Evolutionary conservation across 2,113 vertebrate genomes (phyloP).

Genomic region (Rhabdomys dilectus): DNA sequence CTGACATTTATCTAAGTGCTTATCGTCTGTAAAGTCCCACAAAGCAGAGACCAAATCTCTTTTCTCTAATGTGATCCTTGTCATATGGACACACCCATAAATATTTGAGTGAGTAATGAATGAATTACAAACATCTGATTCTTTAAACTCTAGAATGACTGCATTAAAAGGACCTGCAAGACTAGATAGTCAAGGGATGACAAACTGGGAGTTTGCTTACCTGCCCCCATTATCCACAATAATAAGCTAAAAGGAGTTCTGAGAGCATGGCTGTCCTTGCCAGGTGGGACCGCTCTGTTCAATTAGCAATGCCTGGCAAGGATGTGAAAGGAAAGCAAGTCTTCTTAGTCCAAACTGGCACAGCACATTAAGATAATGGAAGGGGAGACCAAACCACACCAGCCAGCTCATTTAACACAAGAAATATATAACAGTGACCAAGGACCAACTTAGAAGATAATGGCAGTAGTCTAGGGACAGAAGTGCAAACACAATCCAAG

Average conservation of each 20-base stretch:
- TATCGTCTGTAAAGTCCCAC: not conserved
- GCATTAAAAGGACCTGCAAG: not conserved
- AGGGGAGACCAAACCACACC: constrained; percentile 14
- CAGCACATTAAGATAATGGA: not conserved
- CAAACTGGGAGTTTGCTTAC: not conserved
- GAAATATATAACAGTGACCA: not conserved
- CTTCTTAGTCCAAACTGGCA: not conserved
- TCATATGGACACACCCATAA: not conserved
- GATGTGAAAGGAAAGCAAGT: not conserved
- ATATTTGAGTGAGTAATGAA: constrained; percentile 18
- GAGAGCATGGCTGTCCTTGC: not conserved
- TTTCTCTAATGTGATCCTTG: not conserved
- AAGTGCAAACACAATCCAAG: not conserved
- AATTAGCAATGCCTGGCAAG: not conserved
- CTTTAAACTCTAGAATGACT: not conserved
- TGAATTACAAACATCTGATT: not conserved
- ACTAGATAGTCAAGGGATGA: not conserved
- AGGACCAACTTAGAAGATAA: not conserved
- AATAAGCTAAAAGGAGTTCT: constrained; percentile 1
- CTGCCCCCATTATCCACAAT: not conserved
- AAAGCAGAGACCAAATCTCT: not conserved
- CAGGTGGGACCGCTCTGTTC: not conserved
- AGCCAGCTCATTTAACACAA: not conserved
- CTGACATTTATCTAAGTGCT: not conserved
- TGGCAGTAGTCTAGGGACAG: not conserved